Percentiles rank a stretch among this genome's conserved stretches.
Evolutionary conservation across 1,140 invertebrate species (phyloP).

Genomic region (Druon quercuslanigerum): DNA sequence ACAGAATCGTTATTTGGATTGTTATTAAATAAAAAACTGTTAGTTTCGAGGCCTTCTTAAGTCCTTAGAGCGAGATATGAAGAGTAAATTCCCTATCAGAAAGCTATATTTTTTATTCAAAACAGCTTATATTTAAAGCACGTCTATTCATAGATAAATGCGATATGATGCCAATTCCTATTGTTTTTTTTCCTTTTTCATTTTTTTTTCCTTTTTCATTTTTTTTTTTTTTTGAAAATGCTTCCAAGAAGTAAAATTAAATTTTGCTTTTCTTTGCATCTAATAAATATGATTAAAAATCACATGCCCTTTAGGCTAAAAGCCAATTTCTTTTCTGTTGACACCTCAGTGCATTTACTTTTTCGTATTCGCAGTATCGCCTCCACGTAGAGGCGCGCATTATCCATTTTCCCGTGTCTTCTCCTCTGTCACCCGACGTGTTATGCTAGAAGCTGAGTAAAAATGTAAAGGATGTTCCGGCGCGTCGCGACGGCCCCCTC

Average conservation of each 20-base stretch:
- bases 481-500: constrained; percentile 44
- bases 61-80: too few species aligned
- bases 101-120: too few species aligned
- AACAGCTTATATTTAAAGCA: too few species aligned
- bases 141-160: too few species aligned
- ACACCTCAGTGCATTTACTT: constrained; percentile 33
- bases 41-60: too few species aligned
- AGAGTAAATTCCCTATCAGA: too few species aligned
- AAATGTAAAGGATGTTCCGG: constrained; percentile 58
- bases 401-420: constrained; percentile 59
- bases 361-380: constrained; percentile 59
- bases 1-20: too few species aligned
- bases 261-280: not conserved
- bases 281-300: not conserved
- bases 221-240: too few species aligned
- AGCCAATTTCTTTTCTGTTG: constrained; percentile 18
- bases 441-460: constrained; percentile 56
- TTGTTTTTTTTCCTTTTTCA: too few species aligned
- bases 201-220: too few species aligned
- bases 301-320: not conserved
- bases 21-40: too few species aligned
- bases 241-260: not conserved
- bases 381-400: constrained; percentile 60
- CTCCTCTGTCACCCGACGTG: constrained; percentile 50
- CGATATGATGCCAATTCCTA: too few species aligned